A percentile compares a stretch with the other conserved stretches of the same genome.
Evolutionary conservation across 23 tunicate species (phyloP).

Genomic region (Aplidium turbinatum): DNA sequence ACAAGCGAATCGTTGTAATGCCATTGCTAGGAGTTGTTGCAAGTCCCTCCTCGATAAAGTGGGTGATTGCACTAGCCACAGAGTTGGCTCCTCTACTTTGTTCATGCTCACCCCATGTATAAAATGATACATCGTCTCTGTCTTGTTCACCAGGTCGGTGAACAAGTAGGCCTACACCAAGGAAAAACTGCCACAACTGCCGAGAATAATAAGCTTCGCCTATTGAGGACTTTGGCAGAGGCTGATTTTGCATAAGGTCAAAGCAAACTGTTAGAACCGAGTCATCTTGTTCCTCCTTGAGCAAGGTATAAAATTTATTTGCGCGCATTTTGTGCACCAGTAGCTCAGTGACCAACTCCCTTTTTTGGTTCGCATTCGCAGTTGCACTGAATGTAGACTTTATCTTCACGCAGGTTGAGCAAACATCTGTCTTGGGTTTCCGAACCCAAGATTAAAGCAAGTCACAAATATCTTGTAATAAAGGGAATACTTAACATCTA

Average conservation of each 20-base stretch:
- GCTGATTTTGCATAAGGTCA: slow-evolving; percentile 28
- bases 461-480: slow-evolving; percentile 20
- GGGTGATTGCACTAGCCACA: slow-evolving; percentile 12
- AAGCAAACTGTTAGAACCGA: slow-evolving; percentile 17
- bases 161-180: slow-evolving; percentile 6
- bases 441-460: slow-evolving; percentile 12
- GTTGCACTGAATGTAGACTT: slow-evolving; percentile 9
- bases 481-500: slow-evolving; percentile 10
- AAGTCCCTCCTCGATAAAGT: slow-evolving; percentile 15
- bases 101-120: slow-evolving; percentile 22
- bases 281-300: slow-evolving; percentile 18
- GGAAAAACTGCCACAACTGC: slow-evolving; percentile 20
- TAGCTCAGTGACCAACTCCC: slow-evolving; percentile 26
- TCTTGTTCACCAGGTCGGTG: background rate
- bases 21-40: background rate
- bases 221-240: slow-evolving; percentile 13
- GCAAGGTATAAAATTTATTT: slow-evolving; percentile 9
- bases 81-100: slow-evolving; percentile 21
- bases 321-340: slow-evolving; percentile 26
- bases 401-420: slow-evolving; percentile 14
- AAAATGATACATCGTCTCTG: slow-evolving; percentile 17
- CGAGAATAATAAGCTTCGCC: slow-evolving; percentile 2
- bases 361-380: background rate
- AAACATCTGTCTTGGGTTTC: slow-evolving; percentile 18
- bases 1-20: background rate